Evolutionary conservation across 2,888 invertebrate genomes (phyloP), one percentile per base, ranked within the genome.

Genomic region (Pyrrhosoma nymphula): DNA sequence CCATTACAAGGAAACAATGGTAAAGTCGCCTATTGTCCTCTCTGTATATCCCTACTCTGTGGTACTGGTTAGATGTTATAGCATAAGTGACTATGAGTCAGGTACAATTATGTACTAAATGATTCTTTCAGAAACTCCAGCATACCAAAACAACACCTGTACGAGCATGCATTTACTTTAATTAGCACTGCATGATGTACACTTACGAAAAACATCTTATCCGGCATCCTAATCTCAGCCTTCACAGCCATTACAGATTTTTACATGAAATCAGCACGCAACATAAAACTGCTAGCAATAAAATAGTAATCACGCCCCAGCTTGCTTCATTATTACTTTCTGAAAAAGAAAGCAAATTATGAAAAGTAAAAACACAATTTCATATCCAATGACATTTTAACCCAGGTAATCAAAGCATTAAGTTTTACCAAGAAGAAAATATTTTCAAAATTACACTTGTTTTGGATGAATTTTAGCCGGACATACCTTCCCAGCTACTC

Each of bases 291-390:
- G 14, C 82, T 82, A 35, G 30, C 4, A 0, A 16, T 35, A 35
- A 30, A 55, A 26, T 30, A n/a, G 18, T 30, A 30, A 75, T 95
- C 95, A 96, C 10, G 89, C 69, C 18, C 95, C 95, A 75, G 96
- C 96, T 91, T 95, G 95, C 35, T 95, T 95, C 95, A 97, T 97
- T n/a, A 97, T 97, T 96, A 97, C 96, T 97, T 97, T 97, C 97
- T 97, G 97, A 96, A 97, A 97, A 96, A 97, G 97, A 96, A 96
- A 95, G 95, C 95, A 91, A 82, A 75, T 60, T 60, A 95, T 88
- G n/a, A 89, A 95, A 12, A 82, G 60, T 95, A 60, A 35, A 75
- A 88, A 39, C 56, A 91, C 63, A 16, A 18, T 39, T 23, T 69
- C 23, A 90, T 26, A 30, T 90, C 23, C 55, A 95, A 95, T 82